Evolutionary conservation across 1,140 invertebrate species (phyloP), one percentile per base, ranked within the genome.

Genomic region (Drosophila bocqueti): DNA sequence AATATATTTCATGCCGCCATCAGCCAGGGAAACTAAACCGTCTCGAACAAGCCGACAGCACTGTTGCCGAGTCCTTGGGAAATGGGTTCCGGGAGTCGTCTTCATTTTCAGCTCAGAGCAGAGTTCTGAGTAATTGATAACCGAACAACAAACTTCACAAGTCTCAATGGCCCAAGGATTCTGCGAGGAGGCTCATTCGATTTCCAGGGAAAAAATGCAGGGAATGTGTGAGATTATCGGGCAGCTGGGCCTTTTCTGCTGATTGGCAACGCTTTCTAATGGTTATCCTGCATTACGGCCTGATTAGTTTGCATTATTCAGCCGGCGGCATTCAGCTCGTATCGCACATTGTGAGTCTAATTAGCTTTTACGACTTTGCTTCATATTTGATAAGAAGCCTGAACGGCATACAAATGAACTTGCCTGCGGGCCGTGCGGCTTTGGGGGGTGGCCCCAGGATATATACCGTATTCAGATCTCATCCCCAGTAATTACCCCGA

Each of bases 331-430:
- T 21, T 50, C 31, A 45, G 43, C 50, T 45, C n/a, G 64, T 42
- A 67, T 65, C 80, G 76, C 76, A 83, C 81, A 87, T 78, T 89
- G 81, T 79, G 78, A 74, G 78, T 90, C 82, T 89, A 90, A 90
- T 90, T 90, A 90, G 87, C 85, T 83, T 85, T 90, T 90, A 90
- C 85, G 85, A 80, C 85, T 90, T 90, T 80, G 85, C 89, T 90
- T 90, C 85, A 90, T 90, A 90, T 90, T 90, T 90, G 85, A 90
- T 90, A 90, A 90, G 85, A 85, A 80, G 79, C 86, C 81, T 90
- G 85, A 62, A 64, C 76, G 68, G 85, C 85, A 90, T 90, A 90
- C 71, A 90, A 90, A 90, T 90, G 85, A 90, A 77, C 63, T 58
- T 46, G 47, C 49, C 63, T 75, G 58, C 63, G 58, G 40, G 42